These are phyloP conservation scores for Vireo griseus DNA, from an alignment of 2,797 vertebrate genomes.

Conservation along the genomic window DNA sequence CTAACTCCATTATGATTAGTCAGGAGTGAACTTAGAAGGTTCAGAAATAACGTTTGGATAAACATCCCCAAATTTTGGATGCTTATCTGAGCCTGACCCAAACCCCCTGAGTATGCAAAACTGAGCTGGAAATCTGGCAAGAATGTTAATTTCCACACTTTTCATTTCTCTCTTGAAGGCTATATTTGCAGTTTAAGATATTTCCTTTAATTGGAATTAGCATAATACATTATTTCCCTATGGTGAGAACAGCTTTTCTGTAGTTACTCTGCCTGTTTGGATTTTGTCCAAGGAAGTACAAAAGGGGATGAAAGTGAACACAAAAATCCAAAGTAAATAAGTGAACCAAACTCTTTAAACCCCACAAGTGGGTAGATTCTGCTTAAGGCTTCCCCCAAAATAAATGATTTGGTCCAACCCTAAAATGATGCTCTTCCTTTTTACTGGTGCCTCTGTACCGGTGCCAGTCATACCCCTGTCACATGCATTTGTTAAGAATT, in stretches of 20 bases:
- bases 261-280: slow-evolving; percentile 42
- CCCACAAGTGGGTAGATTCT: neutral
- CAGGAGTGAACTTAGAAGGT: slow-evolving; percentile 40
- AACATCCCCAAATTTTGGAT: slow-evolving; percentile 63
- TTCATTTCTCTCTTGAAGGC: slow-evolving; percentile 65
- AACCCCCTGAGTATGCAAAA: slow-evolving; percentile 51
- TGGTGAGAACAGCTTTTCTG: slow-evolving; percentile 62
- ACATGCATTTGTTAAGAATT: neutral
- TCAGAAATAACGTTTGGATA: slow-evolving; percentile 62
- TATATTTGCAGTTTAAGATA: slow-evolving; percentile 63
- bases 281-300: slow-evolving; percentile 46
- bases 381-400: neutral
- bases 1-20: slow-evolving; percentile 54
- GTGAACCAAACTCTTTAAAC: slow-evolving; percentile 18
- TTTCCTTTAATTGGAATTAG: slow-evolving; percentile 67
- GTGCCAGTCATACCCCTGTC: neutral
- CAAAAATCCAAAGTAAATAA: slow-evolving; percentile 42
- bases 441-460: neutral
- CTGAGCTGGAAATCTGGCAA: slow-evolving; percentile 62
- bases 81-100: slow-evolving; percentile 66
- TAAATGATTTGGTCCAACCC: neutral
- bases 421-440: neutral
- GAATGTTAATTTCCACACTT: slow-evolving; percentile 65
- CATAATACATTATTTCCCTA: slow-evolving; percentile 70
- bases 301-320: slow-evolving; percentile 44